Conservation (phyloP, 2,113 vertebrate genomes). For the Strix aluco region DNA sequence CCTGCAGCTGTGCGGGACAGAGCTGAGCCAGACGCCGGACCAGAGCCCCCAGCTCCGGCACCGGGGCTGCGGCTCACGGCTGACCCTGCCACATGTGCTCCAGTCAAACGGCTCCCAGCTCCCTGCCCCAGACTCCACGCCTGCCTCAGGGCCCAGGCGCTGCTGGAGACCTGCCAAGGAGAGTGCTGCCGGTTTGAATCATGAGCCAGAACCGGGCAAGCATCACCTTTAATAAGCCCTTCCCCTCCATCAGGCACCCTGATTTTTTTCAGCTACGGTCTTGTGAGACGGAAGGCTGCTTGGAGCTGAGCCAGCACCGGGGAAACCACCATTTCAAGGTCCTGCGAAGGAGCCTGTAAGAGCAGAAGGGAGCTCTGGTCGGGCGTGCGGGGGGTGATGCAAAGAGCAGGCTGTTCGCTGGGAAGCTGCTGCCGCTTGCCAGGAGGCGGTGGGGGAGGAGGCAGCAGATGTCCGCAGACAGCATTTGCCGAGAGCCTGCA, state of each 20-base stretch:
- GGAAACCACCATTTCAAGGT: constrained; percentile 45
- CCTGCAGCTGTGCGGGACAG: background rate
- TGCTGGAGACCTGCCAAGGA: constrained; percentile 17
- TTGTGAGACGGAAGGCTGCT: constrained; percentile 3
- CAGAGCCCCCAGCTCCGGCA: background rate
- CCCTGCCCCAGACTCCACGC: background rate
- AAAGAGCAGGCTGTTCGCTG: constrained; percentile 25
- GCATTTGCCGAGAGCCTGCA: background rate
- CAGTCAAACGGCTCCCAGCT: background rate
- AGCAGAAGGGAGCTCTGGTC: constrained; percentile 25
- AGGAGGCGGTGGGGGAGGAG: constrained; percentile 47
- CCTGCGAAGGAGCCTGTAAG: constrained; percentile 13
- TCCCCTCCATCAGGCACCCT: constrained; percentile 8
- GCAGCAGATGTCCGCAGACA: constrained; percentile 62
- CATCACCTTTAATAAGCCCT: constrained; percentile 33
- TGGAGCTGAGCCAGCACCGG: background rate
- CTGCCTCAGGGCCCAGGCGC: background rate
- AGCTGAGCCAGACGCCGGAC: background rate
- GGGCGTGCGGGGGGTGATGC: background rate
- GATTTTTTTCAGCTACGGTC: background rate
- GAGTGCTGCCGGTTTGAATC: background rate
- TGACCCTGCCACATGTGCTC: background rate
- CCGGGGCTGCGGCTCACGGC: background rate
- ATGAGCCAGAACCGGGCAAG: background rate
- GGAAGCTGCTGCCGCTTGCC: constrained; percentile 50